Conservation (phyloP, 2,888 invertebrate species). For the Caenorhabditis panamensis region DNA sequence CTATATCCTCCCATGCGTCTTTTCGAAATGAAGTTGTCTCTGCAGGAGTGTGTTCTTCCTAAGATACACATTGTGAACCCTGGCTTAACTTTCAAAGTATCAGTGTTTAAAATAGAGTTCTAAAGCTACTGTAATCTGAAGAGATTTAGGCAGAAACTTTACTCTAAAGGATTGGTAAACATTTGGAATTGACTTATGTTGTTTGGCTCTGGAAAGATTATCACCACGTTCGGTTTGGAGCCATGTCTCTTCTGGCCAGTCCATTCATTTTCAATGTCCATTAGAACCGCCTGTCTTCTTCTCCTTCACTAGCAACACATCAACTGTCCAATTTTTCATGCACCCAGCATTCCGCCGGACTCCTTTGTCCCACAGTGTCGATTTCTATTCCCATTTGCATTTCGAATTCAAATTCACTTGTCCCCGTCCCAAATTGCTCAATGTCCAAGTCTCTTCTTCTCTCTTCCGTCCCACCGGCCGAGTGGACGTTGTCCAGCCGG, state of each 20-base stretch:
- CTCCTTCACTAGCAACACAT: background rate
- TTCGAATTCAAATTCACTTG: background rate
- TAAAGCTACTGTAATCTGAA: too few species aligned
- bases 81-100: too few species aligned
- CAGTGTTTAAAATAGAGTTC: too few species aligned
- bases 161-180: too few species aligned
- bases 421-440: background rate
- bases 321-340: constrained; percentile 5
- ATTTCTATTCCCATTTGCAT: background rate
- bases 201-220: too few species aligned
- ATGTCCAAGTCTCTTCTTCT: background rate
- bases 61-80: too few species aligned
- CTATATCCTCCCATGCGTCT: too few species aligned
- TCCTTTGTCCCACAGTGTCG: background rate
- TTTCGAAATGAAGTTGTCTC: too few species aligned
- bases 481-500: background rate
- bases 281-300: constrained; percentile 3
- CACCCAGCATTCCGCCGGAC: background rate
- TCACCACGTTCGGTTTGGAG: too few species aligned
- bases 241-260: background rate
- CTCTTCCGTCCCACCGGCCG: background rate
- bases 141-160: too few species aligned
- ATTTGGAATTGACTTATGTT: too few species aligned
- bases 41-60: too few species aligned
- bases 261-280: constrained; percentile 17